Evolutionary conservation across 1,140 invertebrate genomes (phyloP).

Genomic region (Pissodes strobi): DNA sequence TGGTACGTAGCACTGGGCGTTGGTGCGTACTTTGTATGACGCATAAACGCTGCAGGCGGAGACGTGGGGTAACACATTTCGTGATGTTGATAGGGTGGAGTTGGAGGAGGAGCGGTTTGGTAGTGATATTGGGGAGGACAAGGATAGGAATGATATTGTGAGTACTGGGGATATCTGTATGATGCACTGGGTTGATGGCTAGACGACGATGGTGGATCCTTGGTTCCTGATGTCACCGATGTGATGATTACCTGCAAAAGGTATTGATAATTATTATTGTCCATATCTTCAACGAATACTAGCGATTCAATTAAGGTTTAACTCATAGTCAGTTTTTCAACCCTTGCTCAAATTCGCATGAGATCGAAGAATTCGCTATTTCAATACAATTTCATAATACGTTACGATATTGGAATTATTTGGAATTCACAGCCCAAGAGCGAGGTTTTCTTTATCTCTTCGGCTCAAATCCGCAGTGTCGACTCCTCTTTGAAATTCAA

Average conservation of each 20-base stretch:
- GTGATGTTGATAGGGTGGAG: slow-evolving; percentile 50
- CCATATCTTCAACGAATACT: too few species aligned
- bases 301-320: too few species aligned
- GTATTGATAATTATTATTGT: too few species aligned
- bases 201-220: slow-evolving; percentile 41
- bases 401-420: too few species aligned
- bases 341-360: too few species aligned
- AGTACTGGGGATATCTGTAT: slow-evolving; percentile 46
- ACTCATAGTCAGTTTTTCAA: too few species aligned
- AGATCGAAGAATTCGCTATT: too few species aligned
- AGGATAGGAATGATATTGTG: slow-evolving; percentile 40
- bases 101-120: slow-evolving; percentile 53
- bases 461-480: too few species aligned
- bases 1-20: slow-evolving; percentile 50
- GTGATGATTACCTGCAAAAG: slow-evolving; percentile 54
- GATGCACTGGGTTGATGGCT: slow-evolving; percentile 35
- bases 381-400: too few species aligned
- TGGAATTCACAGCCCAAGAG: too few species aligned
- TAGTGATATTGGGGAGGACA: slow-evolving; percentile 63
- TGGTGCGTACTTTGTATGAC: slow-evolving; percentile 56
- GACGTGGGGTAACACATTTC: slow-evolving; percentile 55
- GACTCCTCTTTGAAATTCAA: too few species aligned
- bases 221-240: slow-evolving; percentile 50
- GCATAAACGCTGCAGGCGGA: slow-evolving; percentile 36
- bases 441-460: too few species aligned